Conservation (phyloP, 2,888 invertebrate genomes). For the Nephrotoma appendiculata region DNA sequence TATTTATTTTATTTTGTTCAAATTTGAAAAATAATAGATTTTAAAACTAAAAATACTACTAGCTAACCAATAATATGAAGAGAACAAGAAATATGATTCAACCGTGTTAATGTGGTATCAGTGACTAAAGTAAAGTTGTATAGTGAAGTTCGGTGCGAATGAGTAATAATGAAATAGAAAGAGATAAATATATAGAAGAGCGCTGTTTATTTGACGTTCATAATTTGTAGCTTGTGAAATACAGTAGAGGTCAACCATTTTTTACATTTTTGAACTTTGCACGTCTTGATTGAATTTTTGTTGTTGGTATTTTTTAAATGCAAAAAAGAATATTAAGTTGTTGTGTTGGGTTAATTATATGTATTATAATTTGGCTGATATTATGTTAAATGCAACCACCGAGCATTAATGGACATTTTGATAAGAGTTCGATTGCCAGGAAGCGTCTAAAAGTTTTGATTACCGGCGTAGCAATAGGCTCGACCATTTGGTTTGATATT, state of each 20-base stretch:
- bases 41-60: not conserved
- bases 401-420: no score
- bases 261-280: not conserved
- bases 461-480: no score
- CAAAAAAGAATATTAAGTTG: no score
- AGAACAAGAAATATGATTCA: not conserved
- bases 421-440: no score
- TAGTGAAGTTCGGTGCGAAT: not conserved
- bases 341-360: no score
- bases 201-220: not conserved
- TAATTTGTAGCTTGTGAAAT: not conserved
- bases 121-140: not conserved
- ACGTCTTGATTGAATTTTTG: not conserved
- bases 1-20: not conserved
- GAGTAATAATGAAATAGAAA: not conserved
- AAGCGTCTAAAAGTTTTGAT: no score
- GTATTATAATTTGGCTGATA: no score
- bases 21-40: not conserved
- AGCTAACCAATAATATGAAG: not conserved
- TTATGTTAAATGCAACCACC: no score
- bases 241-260: not conserved
- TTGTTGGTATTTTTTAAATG: not conserved
- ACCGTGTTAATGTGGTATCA: constrained; percentile 3
- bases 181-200: not conserved
- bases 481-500: no score